A percentile compares a stretch with the other conserved stretches of the same genome.
Conservation (phyloP, 1,140 invertebrate genomes). For the Drosophila lini region DNA sequence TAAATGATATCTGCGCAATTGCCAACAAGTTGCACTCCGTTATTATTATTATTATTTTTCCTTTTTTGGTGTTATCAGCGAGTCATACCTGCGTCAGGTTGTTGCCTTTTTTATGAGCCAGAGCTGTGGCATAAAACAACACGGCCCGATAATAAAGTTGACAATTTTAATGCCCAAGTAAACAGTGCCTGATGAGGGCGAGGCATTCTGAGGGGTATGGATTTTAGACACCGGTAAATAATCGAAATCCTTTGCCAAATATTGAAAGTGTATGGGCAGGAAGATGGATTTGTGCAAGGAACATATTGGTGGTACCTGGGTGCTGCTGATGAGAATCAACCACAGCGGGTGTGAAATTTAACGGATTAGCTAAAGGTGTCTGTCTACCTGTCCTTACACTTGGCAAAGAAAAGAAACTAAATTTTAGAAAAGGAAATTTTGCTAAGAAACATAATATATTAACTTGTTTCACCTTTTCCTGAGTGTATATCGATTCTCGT, state of each 20-base stretch:
- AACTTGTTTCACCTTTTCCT: not conserved
- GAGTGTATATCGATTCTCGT: not conserved
- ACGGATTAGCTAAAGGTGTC: slow-evolving; percentile 51
- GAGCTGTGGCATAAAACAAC: slow-evolving; percentile 35
- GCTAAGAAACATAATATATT: not conserved
- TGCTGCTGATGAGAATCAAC: slow-evolving; percentile 59
- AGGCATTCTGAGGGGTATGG: not conserved
- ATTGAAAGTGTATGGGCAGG: slow-evolving; percentile 31
- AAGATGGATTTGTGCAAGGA: slow-evolving; percentile 21
- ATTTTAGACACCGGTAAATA: slow-evolving; percentile 27
- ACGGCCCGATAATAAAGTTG: slow-evolving; percentile 64
- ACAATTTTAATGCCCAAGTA: slow-evolving; percentile 61
- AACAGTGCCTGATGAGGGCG: slow-evolving; percentile 16
- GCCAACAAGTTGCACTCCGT: slow-evolving; percentile 28
- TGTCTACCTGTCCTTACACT: slow-evolving; percentile 46
- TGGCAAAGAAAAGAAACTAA: not conserved
- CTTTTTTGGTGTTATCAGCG: slow-evolving; percentile 49
- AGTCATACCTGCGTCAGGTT: slow-evolving; percentile 35
- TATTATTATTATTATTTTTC: slow-evolving; percentile 3
- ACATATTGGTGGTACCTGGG: slow-evolving; percentile 23
- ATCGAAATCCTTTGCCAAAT: slow-evolving; percentile 33
- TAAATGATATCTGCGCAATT: slow-evolving; percentile 45
- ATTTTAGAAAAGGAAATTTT: not conserved
- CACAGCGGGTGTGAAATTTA: slow-evolving; percentile 77
- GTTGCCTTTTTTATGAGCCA: slow-evolving; percentile 58